These are phyloP conservation scores for Pleuronectes platessa DNA, from an alignment of 2,113 vertebrate species.

Conservation along the genomic window DNA sequence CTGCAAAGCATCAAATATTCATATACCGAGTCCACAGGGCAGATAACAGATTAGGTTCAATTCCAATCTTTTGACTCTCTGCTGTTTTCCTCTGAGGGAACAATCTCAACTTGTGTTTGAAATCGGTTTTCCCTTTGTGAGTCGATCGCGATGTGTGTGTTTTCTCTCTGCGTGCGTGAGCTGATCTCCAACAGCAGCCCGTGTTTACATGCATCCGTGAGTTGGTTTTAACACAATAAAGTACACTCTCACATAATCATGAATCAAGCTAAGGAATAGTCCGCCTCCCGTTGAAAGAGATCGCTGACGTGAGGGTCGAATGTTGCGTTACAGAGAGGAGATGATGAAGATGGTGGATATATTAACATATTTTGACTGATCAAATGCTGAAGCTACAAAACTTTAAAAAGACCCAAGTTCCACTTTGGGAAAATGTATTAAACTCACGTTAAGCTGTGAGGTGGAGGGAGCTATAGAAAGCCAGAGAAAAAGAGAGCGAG, in stretches of 20 bases:
- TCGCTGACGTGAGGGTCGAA: constrained; percentile 11
- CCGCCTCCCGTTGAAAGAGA: constrained; percentile 9
- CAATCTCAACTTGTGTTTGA: constrained; percentile 17
- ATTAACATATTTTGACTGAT: constrained; percentile 70
- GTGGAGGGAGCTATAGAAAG: constrained; percentile 8
- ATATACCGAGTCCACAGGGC: constrained; percentile 26
- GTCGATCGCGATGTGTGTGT: not conserved
- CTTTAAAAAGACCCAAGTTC: constrained; percentile 43
- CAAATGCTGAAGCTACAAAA: constrained; percentile 56
- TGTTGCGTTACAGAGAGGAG: constrained; percentile 1
- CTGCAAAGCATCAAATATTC: constrained; percentile 36
- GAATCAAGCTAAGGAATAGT: constrained; percentile 34
- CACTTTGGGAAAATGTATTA: constrained; percentile 44
- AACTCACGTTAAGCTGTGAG: constrained; percentile 18
- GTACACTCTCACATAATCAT: constrained; percentile 19
- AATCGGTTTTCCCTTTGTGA: constrained; percentile 33
- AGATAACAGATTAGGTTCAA: constrained; percentile 52
- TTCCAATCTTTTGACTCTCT: constrained; percentile 18
- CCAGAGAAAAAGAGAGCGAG: not conserved
- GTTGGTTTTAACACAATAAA: constrained; percentile 12
- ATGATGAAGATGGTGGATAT: constrained; percentile 58
- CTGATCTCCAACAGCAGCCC: not conserved
- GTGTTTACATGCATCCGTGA: constrained; percentile 16
- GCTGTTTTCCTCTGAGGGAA: constrained; percentile 33
- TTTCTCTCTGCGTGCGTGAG: constrained; percentile 1